Evolutionary conservation across 2,888 invertebrate genomes (phyloP).

Genomic region (Sisyra terminalis): DNA sequence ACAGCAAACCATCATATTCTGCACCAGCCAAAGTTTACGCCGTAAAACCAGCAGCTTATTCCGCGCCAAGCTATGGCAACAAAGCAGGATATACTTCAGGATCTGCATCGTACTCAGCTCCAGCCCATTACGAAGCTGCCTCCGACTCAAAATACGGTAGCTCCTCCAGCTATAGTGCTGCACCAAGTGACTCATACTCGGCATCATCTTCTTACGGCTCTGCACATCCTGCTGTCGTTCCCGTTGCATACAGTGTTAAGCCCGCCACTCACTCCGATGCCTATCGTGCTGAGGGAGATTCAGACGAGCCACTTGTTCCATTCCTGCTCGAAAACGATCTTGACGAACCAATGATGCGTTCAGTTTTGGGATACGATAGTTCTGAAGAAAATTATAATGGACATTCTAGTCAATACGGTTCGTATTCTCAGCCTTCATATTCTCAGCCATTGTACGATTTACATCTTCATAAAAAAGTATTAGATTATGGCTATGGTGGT

Average conservation of each 20-base stretch:
- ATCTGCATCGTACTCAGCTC: slow-evolving; percentile 7
- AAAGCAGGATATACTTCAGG: slow-evolving; percentile 9
- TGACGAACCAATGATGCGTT: no score
- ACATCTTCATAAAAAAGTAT: slow-evolving; percentile 2
- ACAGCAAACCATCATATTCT: slow-evolving; percentile 5
- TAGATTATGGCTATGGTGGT: not conserved
- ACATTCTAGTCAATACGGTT: not conserved
- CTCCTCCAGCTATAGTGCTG: slow-evolving; percentile 2
- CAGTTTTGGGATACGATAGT: not conserved
- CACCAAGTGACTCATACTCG: slow-evolving; percentile 5
- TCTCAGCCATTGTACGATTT: not conserved
- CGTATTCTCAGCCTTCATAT: not conserved
- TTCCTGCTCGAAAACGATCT: no score
- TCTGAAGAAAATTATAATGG: not conserved
- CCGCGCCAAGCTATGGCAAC: slow-evolving; percentile 3
- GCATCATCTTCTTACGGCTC: slow-evolving; percentile 1
- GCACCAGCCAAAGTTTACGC: slow-evolving; percentile 9
- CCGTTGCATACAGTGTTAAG: not conserved
- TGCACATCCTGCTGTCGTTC: slow-evolving; percentile 8
- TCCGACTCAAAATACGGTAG: slow-evolving; percentile 6
- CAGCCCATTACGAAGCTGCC: not conserved
- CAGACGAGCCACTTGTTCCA: no score
- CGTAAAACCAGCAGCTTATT: not conserved
- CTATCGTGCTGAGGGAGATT: not conserved
- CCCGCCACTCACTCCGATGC: not conserved